Percentiles rank a stretch among this genome's conserved stretches.
Evolutionary conservation across 2,888 invertebrate species (phyloP).

Genomic region (Sycophila texana): DNA sequence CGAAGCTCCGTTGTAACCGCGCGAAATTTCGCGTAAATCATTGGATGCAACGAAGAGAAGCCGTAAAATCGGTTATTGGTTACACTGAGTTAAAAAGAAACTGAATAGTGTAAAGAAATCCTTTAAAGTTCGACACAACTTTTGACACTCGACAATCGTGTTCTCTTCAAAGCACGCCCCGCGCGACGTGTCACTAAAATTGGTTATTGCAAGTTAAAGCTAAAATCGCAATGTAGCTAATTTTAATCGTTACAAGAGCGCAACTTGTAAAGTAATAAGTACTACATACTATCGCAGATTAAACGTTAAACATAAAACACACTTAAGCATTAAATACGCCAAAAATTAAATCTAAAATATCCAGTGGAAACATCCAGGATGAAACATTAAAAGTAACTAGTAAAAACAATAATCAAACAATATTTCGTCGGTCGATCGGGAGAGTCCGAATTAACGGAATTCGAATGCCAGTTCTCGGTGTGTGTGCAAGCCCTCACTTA

Average conservation of each 20-base stretch:
- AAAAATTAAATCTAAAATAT: conserved; percentile 2
- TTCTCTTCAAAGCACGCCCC: conserved; percentile 8
- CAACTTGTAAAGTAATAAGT: conserved; percentile 12
- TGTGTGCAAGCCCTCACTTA: too few species aligned
- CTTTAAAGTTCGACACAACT: conserved; percentile 21
- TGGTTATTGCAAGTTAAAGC: conserved; percentile 18
- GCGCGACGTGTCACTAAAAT: not conserved
- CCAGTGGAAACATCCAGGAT: too few species aligned
- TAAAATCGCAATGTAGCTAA: conserved; percentile 29
- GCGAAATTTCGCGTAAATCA: not conserved
- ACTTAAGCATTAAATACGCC: too few species aligned
- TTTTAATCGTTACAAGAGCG: conserved; percentile 13
- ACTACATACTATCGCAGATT: not conserved
- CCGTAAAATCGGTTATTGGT: not conserved
- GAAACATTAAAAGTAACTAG: not conserved
- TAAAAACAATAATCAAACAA: not conserved
- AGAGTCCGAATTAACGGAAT: not conserved
- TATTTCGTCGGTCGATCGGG: not conserved
- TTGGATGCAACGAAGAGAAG: not conserved
- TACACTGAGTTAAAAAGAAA: not conserved
- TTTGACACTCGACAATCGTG: not conserved
- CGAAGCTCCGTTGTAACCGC: not conserved
- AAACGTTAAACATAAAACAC: not conserved
- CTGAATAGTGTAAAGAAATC: not conserved
- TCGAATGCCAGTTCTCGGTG: not conserved